Base-by-base conservation (phyloP, 2,888 invertebrate genomes). In the Oithona nana region DNA sequence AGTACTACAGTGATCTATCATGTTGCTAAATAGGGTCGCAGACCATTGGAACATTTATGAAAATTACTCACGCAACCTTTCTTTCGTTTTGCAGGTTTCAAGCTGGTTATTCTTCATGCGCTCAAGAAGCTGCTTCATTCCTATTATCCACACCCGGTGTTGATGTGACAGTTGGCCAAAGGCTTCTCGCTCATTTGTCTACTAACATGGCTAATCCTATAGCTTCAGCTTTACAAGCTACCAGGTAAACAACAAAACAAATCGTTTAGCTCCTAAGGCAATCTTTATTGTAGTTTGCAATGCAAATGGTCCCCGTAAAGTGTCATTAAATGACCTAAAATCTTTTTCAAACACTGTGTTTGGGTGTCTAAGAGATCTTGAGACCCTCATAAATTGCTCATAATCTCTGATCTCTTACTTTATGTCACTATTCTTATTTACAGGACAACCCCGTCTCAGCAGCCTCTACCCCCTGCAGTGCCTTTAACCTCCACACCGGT, bases 41-140 rank as follows among this genome's bases (percentile, higher is more conserved):
- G n/a, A n/a, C n/a, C n/a, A n/a, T n/a, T n/a, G n/a, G n/a, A n/a
- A n/a, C 39, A 39, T 39, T 16, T 16, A 39, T 16, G 39, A 11
- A 16, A 39, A 39, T 39, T 11, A 39, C 6, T 11, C 6, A 39
- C 39, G 8, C 6, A 11, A 39, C 16, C 39, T 39, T 39, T 39
- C 16, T n/a, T n/a, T n/a, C n/a, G n/a, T n/a, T n/a, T n/a, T n/a
- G n/a, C 39, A 39, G 85, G 68, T 88, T 87, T 77, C 80, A 86
- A 65, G 84, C 86, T 68, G 88, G 88, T 67, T 88, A 86, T 75
- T 85, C 86, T 66, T 86, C 86, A 71, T 87, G 87, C 70, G 88
- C 87, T 67, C 85, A 86, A 71, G 88, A 88, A 76, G 87, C 88
- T 65, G 86, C 86, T 68, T 80, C 85, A 68, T 85, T 86, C 71